These are phyloP conservation scores for Junonia oenone DNA, from an alignment of 2,888 invertebrate genomes.

Conservation along the genomic window DNA sequence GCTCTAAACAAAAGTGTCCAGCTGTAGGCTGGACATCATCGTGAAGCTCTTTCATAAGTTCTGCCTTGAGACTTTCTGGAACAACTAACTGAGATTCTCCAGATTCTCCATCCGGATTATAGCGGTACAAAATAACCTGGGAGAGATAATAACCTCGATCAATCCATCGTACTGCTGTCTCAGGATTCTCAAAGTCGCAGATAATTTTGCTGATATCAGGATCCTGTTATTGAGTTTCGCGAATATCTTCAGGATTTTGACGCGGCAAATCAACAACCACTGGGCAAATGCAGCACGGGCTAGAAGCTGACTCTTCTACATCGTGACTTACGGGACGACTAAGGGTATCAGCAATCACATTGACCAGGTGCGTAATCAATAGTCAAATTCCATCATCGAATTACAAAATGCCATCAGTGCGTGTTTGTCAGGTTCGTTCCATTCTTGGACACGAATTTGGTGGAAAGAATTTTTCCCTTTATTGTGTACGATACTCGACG, in stretches of 20 bases:
- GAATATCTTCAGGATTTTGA: neutral
- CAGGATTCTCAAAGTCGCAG: neutral
- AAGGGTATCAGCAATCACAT: too few relatives aligned
- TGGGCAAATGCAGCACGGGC: conserved; percentile 5
- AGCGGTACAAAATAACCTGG: conserved; percentile 26
- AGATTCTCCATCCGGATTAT: conserved; percentile 19
- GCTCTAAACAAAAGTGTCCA: conserved; percentile 16
- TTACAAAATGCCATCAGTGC: too few relatives aligned
- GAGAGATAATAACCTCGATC: conserved; percentile 28
- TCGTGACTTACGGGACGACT: too few relatives aligned
- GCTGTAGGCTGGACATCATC: conserved; percentile 20
- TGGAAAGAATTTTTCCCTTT: too few relatives aligned
- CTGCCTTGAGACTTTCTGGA: conserved; percentile 11
- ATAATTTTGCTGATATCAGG: conserved; percentile 7
- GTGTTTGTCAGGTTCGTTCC: too few relatives aligned
- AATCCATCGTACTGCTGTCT: conserved; percentile 15
- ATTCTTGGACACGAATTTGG: too few relatives aligned
- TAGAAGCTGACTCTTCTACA: too few relatives aligned
- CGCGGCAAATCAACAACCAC: conserved; percentile 2
- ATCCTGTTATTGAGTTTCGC: conserved; percentile 5
- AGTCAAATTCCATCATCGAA: too few relatives aligned
- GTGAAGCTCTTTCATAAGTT: conserved; percentile 3
- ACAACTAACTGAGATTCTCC: conserved; percentile 29
- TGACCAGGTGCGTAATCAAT: too few relatives aligned
- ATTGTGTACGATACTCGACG: too few relatives aligned